Percentiles rank a stretch among this genome's conserved stretches.
Evolutionary conservation across 2,113 vertebrate species (phyloP).

Genomic region (Macrotis lagotis): DNA sequence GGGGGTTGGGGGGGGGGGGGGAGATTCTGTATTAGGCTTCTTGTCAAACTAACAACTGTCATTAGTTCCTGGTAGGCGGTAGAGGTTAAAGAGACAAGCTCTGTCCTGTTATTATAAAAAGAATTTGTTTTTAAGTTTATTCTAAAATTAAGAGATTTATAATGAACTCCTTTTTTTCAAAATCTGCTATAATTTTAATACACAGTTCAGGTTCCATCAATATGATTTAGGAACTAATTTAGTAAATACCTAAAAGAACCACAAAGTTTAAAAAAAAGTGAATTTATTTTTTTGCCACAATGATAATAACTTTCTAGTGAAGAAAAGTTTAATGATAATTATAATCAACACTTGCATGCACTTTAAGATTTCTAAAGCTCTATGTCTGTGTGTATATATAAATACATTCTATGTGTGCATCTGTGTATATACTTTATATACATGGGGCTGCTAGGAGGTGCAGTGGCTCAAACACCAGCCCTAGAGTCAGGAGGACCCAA

Average conservation of each 20-base stretch:
- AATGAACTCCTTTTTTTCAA: conserved; percentile 4
- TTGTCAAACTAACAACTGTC: conserved; percentile 60
- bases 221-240: not conserved
- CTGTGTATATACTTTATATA: too few species aligned
- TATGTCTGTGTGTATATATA: not conserved
- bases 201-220: not conserved
- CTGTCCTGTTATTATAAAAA: conserved; percentile 55
- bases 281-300: not conserved
- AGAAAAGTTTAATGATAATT: not conserved
- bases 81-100: conserved; percentile 55
- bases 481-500: too few species aligned
- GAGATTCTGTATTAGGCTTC: conserved; percentile 43
- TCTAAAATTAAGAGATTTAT: conserved; percentile 45
- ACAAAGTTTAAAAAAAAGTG: not conserved
- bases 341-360: not conserved
- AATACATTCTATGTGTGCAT: too few species aligned
- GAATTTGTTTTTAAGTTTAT: conserved; percentile 45
- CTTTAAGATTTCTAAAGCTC: not conserved
- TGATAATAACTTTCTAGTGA: not conserved
- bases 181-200: conserved; percentile 20
- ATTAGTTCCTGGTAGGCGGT: conserved; percentile 65
- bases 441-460: too few species aligned
- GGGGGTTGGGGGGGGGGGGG: conserved; percentile 43
- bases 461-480: too few species aligned
- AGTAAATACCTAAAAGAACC: not conserved